Evolutionary conservation across 2,888 invertebrate genomes (phyloP).

Genomic region (Eumerus sabulonum): DNA sequence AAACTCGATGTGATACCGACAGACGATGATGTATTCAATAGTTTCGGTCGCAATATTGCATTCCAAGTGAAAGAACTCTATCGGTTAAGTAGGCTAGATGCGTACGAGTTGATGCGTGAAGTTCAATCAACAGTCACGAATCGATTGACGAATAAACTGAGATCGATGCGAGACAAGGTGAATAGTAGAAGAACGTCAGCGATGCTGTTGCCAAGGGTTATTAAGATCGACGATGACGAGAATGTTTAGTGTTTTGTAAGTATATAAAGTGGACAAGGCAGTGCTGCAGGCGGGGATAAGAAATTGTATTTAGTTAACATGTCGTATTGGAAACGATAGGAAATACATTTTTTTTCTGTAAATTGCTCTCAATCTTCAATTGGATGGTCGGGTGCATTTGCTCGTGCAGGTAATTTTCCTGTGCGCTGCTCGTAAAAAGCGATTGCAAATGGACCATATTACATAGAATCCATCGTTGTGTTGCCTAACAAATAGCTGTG

Average conservation of each 20-base stretch:
- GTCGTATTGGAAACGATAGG: no score
- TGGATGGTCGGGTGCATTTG: no score
- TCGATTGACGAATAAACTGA: slow-evolving; percentile 47
- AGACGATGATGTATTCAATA: slow-evolving; percentile 62
- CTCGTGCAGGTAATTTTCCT: no score
- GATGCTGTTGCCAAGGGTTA: slow-evolving; percentile 34
- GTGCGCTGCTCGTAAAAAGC: no score
- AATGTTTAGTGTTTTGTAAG: slow-evolving; percentile 9
- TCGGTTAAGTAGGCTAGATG: slow-evolving; percentile 49
- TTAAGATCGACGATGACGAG: slow-evolving; percentile 38
- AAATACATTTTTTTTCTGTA: no score
- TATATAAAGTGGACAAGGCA: no score
- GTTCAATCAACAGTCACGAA: slow-evolving; percentile 56
- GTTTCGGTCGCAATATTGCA: slow-evolving; percentile 59
- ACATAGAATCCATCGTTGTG: no score
- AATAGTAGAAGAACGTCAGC: slow-evolving; percentile 19
- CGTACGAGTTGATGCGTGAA: slow-evolving; percentile 58
- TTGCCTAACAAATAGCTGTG: no score
- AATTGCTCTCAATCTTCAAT: no score
- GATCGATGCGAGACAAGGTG: slow-evolving; percentile 32
- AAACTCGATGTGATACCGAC: slow-evolving; percentile 42
- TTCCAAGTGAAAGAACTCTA: slow-evolving; percentile 60
- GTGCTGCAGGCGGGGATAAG: no score
- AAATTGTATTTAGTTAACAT: no score
- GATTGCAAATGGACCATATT: no score